Percentiles rank a stretch among this genome's conserved stretches.
Conservation (phyloP, 2,113 vertebrate genomes). For the Thinocorus orbignyianus region DNA sequence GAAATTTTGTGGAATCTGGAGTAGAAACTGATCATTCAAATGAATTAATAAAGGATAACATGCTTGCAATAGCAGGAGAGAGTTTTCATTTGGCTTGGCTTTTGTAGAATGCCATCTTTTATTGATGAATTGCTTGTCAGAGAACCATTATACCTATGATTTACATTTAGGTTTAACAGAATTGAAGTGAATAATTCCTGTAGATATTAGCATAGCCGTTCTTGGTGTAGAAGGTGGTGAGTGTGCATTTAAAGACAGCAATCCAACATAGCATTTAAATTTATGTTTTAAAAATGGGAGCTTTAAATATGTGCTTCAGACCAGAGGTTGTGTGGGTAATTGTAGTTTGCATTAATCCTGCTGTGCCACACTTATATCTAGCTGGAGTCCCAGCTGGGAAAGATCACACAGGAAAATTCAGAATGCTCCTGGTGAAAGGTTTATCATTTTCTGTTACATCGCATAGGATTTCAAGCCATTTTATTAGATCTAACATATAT, state of each 20-base stretch:
- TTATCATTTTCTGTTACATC: not conserved
- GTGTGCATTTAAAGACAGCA: not conserved
- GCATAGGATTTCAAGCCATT: not conserved
- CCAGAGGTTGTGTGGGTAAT: not conserved
- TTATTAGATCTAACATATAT: not conserved
- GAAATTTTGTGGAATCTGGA: not conserved
- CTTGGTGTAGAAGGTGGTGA: not conserved
- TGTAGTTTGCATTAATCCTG: not conserved
- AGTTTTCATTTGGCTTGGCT: not conserved
- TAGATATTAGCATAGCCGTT: not conserved
- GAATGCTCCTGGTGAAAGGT: not conserved
- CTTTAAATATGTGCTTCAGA: not conserved
- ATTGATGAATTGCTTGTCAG: not conserved
- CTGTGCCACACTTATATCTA: not conserved
- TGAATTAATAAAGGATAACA: not conserved
- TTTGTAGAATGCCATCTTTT: not conserved
- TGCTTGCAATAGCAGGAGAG: not conserved
- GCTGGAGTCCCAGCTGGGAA: not conserved
- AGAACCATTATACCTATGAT: not conserved
- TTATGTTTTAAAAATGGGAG: not conserved
- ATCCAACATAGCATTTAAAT: not conserved
- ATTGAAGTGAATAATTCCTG: not conserved
- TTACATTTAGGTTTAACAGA: not conserved
- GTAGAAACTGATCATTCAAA: not conserved
- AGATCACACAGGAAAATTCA: not conserved